Evolutionary conservation across 2,888 invertebrate species (phyloP), one percentile per base, ranked within the genome.

Genomic region (Oxytorus armatus): DNA sequence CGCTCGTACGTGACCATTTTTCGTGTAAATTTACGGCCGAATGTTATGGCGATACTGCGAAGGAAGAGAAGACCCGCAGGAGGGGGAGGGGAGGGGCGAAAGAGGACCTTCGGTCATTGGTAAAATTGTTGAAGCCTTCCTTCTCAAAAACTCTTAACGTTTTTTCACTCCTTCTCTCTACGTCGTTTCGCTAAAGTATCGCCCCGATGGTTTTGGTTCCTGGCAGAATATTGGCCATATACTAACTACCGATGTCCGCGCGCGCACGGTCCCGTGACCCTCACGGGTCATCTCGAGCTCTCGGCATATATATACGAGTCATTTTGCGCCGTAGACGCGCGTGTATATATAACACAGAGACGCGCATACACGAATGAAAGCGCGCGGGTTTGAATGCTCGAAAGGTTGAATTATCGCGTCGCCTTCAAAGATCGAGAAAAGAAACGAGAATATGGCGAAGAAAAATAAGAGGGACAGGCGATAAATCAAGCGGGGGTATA

Each of bases 391-490:
- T 47, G 80, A 81, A 81, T 74, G 77, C 73, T 74, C 73, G 76
- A 76, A 72, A 76, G 59, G 73, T 81, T 81, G 74, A 81, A 81
- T 81, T 86, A 86, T 85, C 82, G 74, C 80, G 78, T 82, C 77
- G 84, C 85, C n/a, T 76, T 78, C 72, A 83, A 80, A 73, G 80
- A 74, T 70, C 70, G 77, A 77, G 74, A 77, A 79, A 77, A 76
- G 63, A 68, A 76, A 75, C 33, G 55, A 70, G 63, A 69, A 77
- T 73, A 49, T 47, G 25, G 21, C 68, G 69, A 69, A 73, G 59
- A 80, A 80, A 80, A 72, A 72, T 61, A 77, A 69, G 68, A 77
- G 44, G 65, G 74, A 77, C 77, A 65, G 80, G 77, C 69, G 77
- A 81, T 81, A 81, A 81, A 81, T 81, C 80, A 81, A 70, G 72